These are phyloP conservation scores for Lacanobia wlatinum DNA, from an alignment of 2,888 invertebrate genomes.

Conservation along the genomic window DNA sequence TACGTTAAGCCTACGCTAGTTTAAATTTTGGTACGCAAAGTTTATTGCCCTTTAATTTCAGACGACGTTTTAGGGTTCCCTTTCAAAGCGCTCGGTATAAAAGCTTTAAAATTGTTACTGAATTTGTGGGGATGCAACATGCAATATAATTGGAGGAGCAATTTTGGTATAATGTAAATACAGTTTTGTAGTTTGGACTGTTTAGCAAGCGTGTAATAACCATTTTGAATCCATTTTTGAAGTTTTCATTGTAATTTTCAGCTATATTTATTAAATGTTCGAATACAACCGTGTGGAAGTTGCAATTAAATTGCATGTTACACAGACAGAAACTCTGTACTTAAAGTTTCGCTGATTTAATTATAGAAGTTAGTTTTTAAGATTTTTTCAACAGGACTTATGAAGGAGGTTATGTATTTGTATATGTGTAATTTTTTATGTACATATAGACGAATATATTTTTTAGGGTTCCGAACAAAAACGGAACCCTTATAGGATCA, in stretches of 20 bases:
- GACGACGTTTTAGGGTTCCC: conserved; percentile 4
- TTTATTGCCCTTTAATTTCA: conserved; percentile 30
- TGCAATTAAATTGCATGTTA: conserved; percentile 15
- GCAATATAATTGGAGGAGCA: conserved; percentile 9
- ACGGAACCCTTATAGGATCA: too few relatives aligned
- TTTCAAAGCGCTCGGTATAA: conserved; percentile 3
- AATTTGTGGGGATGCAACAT: conserved; percentile 15
- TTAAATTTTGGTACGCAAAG: conserved; percentile 25
- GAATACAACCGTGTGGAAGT: conserved; percentile 11
- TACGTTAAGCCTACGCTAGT: conserved; percentile 17
- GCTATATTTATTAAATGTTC: conserved; percentile 4
- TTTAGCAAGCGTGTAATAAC: not conserved
- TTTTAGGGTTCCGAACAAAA: too few relatives aligned
- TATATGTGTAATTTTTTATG: too few relatives aligned
- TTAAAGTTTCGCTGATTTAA: not conserved
- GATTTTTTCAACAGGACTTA: not conserved
- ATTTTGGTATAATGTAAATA: conserved; percentile 24
- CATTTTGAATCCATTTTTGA: conserved; percentile 16
- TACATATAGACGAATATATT: too few relatives aligned
- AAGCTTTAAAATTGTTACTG: conserved; percentile 20
- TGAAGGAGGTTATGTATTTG: too few relatives aligned
- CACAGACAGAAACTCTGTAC: not conserved
- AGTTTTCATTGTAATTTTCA: conserved; percentile 26
- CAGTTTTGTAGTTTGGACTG: conserved; percentile 12
- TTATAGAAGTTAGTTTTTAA: not conserved